Evolutionary conservation across 1,140 invertebrate genomes (phyloP).

Genomic region (Helicoverpa armigera): DNA sequence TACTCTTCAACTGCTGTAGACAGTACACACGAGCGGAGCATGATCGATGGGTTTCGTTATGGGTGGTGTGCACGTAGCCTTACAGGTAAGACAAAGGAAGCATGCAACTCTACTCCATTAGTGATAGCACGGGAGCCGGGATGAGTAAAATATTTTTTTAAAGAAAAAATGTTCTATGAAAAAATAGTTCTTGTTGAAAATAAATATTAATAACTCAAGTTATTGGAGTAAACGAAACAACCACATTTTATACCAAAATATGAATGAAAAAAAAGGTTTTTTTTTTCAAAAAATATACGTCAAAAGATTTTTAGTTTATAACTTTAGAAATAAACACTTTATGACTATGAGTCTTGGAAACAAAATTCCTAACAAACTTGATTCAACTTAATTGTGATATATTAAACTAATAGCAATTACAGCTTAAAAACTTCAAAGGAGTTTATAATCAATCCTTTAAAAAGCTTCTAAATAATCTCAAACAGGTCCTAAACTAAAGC

Average conservation of each 20-base stretch:
- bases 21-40: constrained; percentile 1
- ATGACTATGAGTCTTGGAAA: not conserved
- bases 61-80: constrained; percentile 11
- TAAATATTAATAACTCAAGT: too few relatives aligned
- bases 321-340: not conserved
- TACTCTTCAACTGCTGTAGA: not conserved
- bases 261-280: too few relatives aligned
- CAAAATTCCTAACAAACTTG: not conserved
- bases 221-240: too few relatives aligned
- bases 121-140: not conserved
- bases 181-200: too few relatives aligned
- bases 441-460: not conserved
- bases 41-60: constrained; percentile 13
- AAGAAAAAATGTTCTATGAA: too few relatives aligned
- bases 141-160: not conserved
- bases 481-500: not conserved
- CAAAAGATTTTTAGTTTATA: too few relatives aligned
- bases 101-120: constrained; percentile 29
- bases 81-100: constrained; percentile 24
- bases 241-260: too few relatives aligned
- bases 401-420: not conserved
- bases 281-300: too few relatives aligned
- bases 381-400: not conserved
- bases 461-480: constrained; percentile 1
- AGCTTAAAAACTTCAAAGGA: not conserved